phyloP scores from a whole-genome alignment of 2,113 vertebrate species.

The Epinephelus cyanopodus region DNA sequence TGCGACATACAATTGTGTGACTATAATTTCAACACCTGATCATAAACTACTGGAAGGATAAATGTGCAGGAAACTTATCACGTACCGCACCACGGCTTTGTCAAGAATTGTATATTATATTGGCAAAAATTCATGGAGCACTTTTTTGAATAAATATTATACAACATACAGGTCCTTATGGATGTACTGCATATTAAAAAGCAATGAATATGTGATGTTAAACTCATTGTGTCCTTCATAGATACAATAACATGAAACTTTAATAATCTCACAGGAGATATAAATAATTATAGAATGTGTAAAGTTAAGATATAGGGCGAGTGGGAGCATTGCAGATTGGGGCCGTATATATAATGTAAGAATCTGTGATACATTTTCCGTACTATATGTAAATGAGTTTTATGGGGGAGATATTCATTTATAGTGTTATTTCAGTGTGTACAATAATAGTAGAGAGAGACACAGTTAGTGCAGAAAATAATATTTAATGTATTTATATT shows the following conservation, averaged over 20 bases:
- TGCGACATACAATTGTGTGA: not conserved
- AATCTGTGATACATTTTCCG: not conserved
- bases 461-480: not conserved
- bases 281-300: not conserved
- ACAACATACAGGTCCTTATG: not conserved
- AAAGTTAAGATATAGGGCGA: not conserved
- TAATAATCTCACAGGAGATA: constrained; percentile 1
- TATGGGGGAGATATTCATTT: too few relatives aligned
- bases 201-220: not conserved
- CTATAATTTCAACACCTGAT: not conserved
- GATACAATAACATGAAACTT: not conserved
- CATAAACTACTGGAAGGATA: not conserved
- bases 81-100: not conserved
- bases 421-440: not conserved
- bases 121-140: not conserved
- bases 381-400: not conserved
- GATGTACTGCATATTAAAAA: constrained; percentile 2
- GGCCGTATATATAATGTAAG: not conserved
- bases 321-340: not conserved
- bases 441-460: not conserved
- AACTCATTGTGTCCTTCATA: not conserved
- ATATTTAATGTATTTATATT: too few relatives aligned
- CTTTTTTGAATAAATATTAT: not conserved
- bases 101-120: not conserved
- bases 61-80: not conserved